Evolutionary conservation across 2,113 vertebrate species (phyloP), one percentile per base, ranked within the genome.

Genomic region (Melanotaenia duboulayi): DNA sequence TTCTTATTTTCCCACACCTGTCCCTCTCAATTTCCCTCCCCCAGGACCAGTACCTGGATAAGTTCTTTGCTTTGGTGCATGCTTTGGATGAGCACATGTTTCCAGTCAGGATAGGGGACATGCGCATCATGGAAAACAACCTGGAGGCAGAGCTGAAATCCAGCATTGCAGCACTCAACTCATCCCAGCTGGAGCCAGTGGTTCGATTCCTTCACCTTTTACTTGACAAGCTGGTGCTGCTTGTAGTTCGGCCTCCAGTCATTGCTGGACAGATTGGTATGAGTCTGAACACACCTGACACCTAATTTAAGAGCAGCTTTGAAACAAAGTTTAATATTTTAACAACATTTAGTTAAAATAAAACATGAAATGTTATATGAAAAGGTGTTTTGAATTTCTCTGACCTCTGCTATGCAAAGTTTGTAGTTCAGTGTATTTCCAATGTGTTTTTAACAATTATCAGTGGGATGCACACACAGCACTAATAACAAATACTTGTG

Each of bases 11-110:
- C 3, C n/a, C 17, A 24, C 20, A 12, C 20, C 1, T 40, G 22
- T 48, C 17, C 14, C 11, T 65, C 49, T 37, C 40, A 19, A 40
- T 72, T 7, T 39, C 14, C 40, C 12, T 25, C 39, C 32, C 78
- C 44, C 81, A 99, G 98, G 97, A 99, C 87, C 96, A 98, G 81
- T 98, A 95, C 75, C 95, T 99, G 25, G 97, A 99, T 92, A 99
- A 97, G 89, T 99, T 99, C 92, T 99, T 99, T 92, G 97, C 98
- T 9, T 92, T 99, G 91, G 97, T 99, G 48, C 97, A 99, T 65
- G 97, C 97, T 49, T 92, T 99, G 93, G 98, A 99, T 62, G 97
- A 99, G 91, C 98, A 99, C 91, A 97, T 97, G 96, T 99, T 99
- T 89, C 98, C 98, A 1, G 97, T 99, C 57, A 91, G 98, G 78